Base-by-base conservation (phyloP, 2,797 vertebrate species). In the Rhyacichthys aspro region DNA sequence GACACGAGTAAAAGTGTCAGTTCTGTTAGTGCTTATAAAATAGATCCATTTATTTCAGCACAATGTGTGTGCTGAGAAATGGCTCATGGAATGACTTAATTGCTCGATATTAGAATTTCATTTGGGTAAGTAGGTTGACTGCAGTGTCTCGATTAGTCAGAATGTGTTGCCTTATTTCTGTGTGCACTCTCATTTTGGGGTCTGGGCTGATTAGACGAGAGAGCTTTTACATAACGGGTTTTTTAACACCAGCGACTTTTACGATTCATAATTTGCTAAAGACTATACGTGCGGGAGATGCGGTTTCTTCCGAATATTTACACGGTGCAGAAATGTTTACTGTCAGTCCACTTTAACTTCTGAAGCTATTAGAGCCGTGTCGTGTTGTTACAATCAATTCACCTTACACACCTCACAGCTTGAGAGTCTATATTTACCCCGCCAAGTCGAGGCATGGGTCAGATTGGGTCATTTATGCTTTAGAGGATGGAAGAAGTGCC, bases 341-440 rank as follows among this genome's bases (percentile, higher is more conserved):
- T 32, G n/a, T 48, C 34, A 48, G 23, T 28, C 23, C 23, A 8
- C 11, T 61, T 63, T 43, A 55, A 14, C 17, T 19, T 46, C 33
- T 42, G 70, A 63, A 46, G 36, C 7, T 9, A 10, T 16, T 18
- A 46, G 59, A 58, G 66, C 34, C 50, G 69, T 33, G 38, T 65
- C 60, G 19, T 55, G 59, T 57, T 72, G 61, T 63, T 37, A 60
- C 47, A 43, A 53, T 72, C 72, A 62, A 55, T 76, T 59, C 59
- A 50, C 47, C 59, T 60, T 39, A 67, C 61, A 43, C 59, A 12
- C n/a, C 45, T 43, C 19, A 5, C 36, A 45, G 11, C 55, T 55
- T 65, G 37, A 42, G 45, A 37, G 23, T 70, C 56, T 74, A 57
- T 74, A 62, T 79, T 68, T 74, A 79, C 63, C 67, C 57, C n/a